Evolutionary conservation across 1,140 invertebrate species (phyloP).

Genomic region (Copidosoma floridanum): DNA sequence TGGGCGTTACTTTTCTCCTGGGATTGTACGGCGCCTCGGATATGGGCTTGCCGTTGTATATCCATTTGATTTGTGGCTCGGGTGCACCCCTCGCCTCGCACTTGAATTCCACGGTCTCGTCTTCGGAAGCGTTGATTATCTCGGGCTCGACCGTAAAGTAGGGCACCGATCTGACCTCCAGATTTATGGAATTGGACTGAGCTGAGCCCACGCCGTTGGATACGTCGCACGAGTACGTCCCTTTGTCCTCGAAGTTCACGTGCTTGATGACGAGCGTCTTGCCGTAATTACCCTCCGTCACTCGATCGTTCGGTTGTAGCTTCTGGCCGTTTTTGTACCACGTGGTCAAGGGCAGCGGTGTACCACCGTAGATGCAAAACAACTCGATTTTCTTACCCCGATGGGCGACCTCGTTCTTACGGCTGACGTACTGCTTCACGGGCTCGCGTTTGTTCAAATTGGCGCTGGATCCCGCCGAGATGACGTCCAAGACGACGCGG

Average conservation of each 20-base stretch:
- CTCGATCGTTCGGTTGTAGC: conserved; percentile 69
- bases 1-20: conserved; percentile 66
- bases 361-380: conserved; percentile 89
- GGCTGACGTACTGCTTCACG: conserved; percentile 76
- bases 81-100: conserved; percentile 89
- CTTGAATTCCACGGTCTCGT: conserved; percentile 81
- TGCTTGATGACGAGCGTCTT: conserved; percentile 87
- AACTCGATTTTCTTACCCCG: conserved; percentile 79
- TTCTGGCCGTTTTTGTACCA: conserved; percentile 79
- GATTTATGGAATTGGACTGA: conserved; percentile 79
- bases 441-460: conserved; percentile 77
- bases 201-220: conserved; percentile 85
- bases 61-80: conserved; percentile 91
- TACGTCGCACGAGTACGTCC: conserved; percentile 85
- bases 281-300: conserved; percentile 85
- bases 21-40: conserved; percentile 73
- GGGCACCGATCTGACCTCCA: conserved; percentile 80
- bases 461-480: conserved; percentile 71
- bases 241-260: conserved; percentile 82
- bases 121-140: conserved; percentile 85
- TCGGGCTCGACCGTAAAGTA: conserved; percentile 92
- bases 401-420: conserved; percentile 81
- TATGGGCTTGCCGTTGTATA: conserved; percentile 91
- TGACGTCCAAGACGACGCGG: conserved; percentile 75
- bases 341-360: conserved; percentile 77